These are phyloP conservation scores for Scyliorhinus canicula DNA, from an alignment of 2,797 vertebrate genomes.

Conservation along the genomic window DNA sequence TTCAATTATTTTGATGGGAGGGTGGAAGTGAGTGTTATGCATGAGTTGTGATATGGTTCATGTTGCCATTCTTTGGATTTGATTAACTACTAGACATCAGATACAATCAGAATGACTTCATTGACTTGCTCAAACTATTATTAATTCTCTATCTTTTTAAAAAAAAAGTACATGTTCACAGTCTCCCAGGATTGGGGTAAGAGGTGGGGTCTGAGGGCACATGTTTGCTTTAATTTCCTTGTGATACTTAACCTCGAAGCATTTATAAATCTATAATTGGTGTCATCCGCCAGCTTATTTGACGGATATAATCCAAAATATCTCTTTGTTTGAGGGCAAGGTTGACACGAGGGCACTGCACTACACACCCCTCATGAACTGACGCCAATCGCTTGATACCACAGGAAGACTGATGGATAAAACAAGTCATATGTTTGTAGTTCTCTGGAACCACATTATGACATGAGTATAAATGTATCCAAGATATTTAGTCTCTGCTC, in stretches of 20 bases:
- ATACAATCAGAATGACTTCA: neutral
- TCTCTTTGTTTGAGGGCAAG: neutral
- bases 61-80: neutral
- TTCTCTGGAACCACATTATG: neutral
- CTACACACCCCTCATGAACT: neutral
- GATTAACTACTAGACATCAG: neutral
- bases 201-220: too few relatives aligned
- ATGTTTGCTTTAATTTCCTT: neutral
- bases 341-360: neutral
- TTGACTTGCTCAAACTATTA: neutral
- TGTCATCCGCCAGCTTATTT: neutral
- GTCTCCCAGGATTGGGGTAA: too few relatives aligned
- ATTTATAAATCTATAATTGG: neutral
- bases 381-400: neutral
- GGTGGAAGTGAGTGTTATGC: too few relatives aligned
- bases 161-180: too few relatives aligned
- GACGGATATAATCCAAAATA: neutral
- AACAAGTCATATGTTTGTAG: neutral
- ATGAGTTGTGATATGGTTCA: neutral
- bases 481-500: neutral
- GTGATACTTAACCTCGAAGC: neutral
- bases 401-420: neutral
- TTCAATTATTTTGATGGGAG: neutral
- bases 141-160: neutral
- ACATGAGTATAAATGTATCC: neutral